phyloP scores from a whole-genome alignment of 1,140 invertebrate species.

The Macrotrachela quadricornifera region DNA sequence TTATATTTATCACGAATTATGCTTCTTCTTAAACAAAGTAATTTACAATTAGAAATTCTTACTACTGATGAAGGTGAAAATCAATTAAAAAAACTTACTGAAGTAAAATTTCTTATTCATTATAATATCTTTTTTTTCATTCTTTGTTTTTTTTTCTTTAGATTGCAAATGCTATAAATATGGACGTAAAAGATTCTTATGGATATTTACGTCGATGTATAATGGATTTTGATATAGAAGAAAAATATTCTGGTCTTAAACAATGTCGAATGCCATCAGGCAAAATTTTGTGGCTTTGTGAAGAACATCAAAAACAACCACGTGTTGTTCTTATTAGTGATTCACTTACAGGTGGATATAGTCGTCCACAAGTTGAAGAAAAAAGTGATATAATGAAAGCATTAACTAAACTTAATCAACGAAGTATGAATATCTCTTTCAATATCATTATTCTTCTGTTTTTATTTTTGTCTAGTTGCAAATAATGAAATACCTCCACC shows the following conservation, averaged over 20 bases:
- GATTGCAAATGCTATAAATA: neutral
- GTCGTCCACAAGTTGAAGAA: too few species aligned
- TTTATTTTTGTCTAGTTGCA: too few species aligned
- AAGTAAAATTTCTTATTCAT: neutral
- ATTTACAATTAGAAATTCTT: constrained; percentile 1
- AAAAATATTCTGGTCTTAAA: neutral
- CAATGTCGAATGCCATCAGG: constrained; percentile 24
- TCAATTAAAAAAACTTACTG: neutral
- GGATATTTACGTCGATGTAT: neutral
- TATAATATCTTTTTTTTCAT: neutral
- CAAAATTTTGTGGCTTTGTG: constrained; percentile 25
- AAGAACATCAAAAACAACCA: constrained; percentile 16
- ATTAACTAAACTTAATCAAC: too few species aligned
- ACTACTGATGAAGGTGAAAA: neutral
- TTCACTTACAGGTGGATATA: neutral
- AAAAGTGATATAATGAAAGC: too few species aligned
- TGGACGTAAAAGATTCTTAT: neutral
- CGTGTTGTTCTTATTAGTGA: constrained; percentile 7
- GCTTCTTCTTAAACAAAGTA: constrained; percentile 2
- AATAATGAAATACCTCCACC: too few species aligned
- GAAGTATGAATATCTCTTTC: too few species aligned
- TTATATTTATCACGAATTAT: constrained; percentile 4
- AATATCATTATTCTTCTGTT: too few species aligned
- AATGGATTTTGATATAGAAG: neutral
- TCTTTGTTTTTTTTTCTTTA: neutral